Evolutionary conservation across 23 tunicate species (phyloP).

Genomic region (Botrylloides violaceus): DNA sequence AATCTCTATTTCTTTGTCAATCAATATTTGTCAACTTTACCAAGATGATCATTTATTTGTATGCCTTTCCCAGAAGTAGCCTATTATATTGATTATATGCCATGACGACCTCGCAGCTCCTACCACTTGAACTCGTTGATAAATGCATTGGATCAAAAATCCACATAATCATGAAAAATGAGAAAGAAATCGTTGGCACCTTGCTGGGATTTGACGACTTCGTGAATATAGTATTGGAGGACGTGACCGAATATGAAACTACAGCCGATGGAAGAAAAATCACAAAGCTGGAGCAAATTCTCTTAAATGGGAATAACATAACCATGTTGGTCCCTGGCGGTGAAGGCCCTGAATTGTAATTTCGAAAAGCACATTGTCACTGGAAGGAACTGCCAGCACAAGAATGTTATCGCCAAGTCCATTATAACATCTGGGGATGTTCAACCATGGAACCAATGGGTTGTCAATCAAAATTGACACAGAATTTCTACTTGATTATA

Average conservation of each 20-base stretch:
- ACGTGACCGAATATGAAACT: slow-evolving; percentile 92
- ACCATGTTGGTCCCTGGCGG: slow-evolving; percentile 99
- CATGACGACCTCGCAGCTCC: slow-evolving; percentile 4
- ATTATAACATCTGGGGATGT: too few relatives aligned
- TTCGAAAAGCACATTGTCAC: neutral
- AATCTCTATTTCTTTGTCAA: too few relatives aligned
- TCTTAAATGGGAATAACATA: slow-evolving; percentile 91
- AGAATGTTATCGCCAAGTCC: too few relatives aligned
- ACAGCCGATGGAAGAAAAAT: slow-evolving; percentile 91
- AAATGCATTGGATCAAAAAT: slow-evolving; percentile 96
- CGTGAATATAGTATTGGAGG: slow-evolving; percentile 95
- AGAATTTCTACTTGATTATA: too few relatives aligned
- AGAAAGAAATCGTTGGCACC: slow-evolving; percentile 98
- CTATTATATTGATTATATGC: too few relatives aligned
- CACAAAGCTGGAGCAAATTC: slow-evolving; percentile 90
- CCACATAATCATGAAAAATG: slow-evolving; percentile 96
- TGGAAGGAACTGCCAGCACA: too few relatives aligned
- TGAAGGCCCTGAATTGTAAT: slow-evolving; percentile 72
- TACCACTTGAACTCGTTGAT: slow-evolving; percentile 70
- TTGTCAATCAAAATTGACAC: too few relatives aligned
- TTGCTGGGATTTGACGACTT: slow-evolving; percentile 95
- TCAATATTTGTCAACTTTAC: too few relatives aligned
- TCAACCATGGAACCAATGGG: too few relatives aligned
- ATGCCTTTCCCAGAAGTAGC: too few relatives aligned
- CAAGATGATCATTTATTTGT: too few relatives aligned